Evolutionary conservation across 2,888 invertebrate species (phyloP).

Genomic region (Heliconius aoede): DNA sequence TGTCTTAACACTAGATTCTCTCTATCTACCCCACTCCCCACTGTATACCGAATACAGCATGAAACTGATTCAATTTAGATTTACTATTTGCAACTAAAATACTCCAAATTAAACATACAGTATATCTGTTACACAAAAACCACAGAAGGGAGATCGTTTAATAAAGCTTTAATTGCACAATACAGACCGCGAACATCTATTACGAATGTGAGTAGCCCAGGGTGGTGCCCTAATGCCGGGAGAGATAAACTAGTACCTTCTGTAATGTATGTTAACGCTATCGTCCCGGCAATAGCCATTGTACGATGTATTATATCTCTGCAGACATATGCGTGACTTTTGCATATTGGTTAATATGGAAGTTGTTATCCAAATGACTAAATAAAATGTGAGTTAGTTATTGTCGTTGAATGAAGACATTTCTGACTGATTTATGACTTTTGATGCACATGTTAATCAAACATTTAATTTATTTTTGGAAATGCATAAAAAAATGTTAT

Average conservation of each 20-base stretch:
- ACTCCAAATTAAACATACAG: neutral
- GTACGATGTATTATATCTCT: conserved; percentile 10
- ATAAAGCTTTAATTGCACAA: conserved; percentile 40
- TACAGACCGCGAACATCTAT: conserved; percentile 53
- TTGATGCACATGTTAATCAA: neutral
- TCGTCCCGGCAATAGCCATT: conserved; percentile 34
- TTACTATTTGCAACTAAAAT: neutral
- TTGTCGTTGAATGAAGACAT: neutral
- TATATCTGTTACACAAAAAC: neutral
- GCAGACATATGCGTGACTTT: conserved; percentile 40
- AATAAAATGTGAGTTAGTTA: neutral
- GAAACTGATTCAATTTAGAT: too few species aligned
- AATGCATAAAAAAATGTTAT: neutral
- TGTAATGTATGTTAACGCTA: conserved; percentile 62
- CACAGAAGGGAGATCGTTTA: conserved; percentile 20
- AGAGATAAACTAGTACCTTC: conserved; percentile 53
- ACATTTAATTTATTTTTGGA: neutral
- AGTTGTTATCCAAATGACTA: neutral
- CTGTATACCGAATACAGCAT: too few species aligned
- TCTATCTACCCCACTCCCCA: too few species aligned
- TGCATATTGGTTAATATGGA: neutral
- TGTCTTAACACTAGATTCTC: too few species aligned
- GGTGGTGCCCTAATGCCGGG: conserved; percentile 49
- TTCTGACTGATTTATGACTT: too few species aligned
- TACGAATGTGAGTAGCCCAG: conserved; percentile 59